Evolutionary conservation across 2,113 vertebrate species (phyloP).

Genomic region (Perca fluviatilis): DNA sequence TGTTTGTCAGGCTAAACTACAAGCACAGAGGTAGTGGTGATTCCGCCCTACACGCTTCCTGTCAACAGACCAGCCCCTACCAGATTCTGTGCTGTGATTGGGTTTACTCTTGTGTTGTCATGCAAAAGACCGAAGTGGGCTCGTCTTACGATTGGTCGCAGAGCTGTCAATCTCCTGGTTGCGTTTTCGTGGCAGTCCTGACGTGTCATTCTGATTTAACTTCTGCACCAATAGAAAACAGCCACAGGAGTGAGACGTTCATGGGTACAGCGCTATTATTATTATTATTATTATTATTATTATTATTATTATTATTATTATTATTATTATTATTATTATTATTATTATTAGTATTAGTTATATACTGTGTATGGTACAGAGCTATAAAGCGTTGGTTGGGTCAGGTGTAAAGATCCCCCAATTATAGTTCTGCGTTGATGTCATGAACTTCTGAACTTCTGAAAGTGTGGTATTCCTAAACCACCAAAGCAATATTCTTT

Average conservation of each 20-base stretch:
- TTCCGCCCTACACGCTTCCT: conserved; percentile 74
- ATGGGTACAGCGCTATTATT: not conserved
- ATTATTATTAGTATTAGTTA: too few relatives aligned
- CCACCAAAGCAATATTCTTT: too few relatives aligned
- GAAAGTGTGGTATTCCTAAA: too few relatives aligned
- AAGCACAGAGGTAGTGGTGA: conserved; percentile 5
- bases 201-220: conserved; percentile 47
- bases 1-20: conserved; percentile 11
- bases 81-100: conserved; percentile 69
- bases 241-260: conserved; percentile 61
- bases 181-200: conserved; percentile 66
- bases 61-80: conserved; percentile 80
- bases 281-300: too few relatives aligned
- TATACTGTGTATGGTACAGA: not conserved
- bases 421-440: too few relatives aligned
- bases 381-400: not conserved
- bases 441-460: too few relatives aligned
- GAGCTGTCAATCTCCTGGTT: conserved; percentile 43
- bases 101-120: conserved; percentile 16
- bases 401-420: not conserved
- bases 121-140: rapidly evolving
- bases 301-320: too few relatives aligned
- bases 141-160: conserved; percentile 58
- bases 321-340: too few relatives aligned
- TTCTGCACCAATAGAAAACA: conserved; percentile 72